Percentiles rank a stretch among this genome's conserved stretches.
Conservation (phyloP, 2,113 vertebrate genomes). For the Aix galericulata region DNA sequence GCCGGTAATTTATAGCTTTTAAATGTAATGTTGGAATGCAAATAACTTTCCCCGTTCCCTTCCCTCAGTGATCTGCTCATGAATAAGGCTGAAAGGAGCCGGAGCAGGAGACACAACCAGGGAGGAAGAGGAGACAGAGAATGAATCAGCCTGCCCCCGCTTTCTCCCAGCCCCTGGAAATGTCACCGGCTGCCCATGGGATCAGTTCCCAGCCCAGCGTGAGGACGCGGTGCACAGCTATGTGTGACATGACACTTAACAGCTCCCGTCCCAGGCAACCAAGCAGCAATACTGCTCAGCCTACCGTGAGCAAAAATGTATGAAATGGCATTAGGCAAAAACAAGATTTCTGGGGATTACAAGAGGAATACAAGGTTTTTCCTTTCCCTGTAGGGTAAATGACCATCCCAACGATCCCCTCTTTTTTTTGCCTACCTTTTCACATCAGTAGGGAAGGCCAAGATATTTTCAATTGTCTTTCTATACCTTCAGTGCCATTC, state of each 20-base stretch:
- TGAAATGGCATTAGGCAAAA: constrained; percentile 72
- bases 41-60: constrained; percentile 50
- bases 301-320: constrained; percentile 71
- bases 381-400: neutral
- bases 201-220: constrained; percentile 65
- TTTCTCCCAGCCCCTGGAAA: constrained; percentile 21
- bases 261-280: constrained; percentile 64
- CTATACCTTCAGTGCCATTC: neutral
- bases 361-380: neutral
- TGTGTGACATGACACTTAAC: constrained; percentile 63
- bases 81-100: constrained; percentile 75
- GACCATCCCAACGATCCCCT: constrained; percentile 1
- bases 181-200: constrained; percentile 46
- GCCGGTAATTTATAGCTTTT: constrained; percentile 75
- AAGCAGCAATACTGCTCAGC: constrained; percentile 66
- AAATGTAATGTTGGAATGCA: constrained; percentile 74
- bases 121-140: constrained; percentile 50
- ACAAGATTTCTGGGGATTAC: constrained; percentile 68
- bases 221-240: constrained; percentile 1
- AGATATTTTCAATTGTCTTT: constrained; percentile 34
- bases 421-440: constrained; percentile 52
- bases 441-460: constrained; percentile 2
- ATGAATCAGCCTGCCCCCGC: constrained; percentile 23
- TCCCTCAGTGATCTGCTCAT: constrained; percentile 62
- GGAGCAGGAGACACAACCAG: constrained; percentile 24